Base-by-base conservation (phyloP, 2,888 invertebrate species). In the Lasiommata megera region DNA sequence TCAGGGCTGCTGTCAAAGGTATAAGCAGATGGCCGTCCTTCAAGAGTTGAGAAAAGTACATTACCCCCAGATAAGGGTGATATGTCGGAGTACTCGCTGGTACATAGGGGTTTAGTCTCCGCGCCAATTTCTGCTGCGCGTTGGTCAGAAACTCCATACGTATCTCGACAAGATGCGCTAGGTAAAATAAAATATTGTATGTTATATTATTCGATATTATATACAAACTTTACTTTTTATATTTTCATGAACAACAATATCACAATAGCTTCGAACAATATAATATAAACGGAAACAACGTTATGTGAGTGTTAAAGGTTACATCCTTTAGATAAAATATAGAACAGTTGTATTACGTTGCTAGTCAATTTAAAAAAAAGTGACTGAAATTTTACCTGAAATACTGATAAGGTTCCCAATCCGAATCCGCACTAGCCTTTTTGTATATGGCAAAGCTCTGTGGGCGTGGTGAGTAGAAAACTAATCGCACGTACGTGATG, bases 391-490 rank as follows among this genome's bases (percentile, higher is more conserved):
- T 5, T 65, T 81, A 94, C 93, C 95, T 96, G 90, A 97, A 98
- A 84, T 94, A 98, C 76, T 98, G 98, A 80, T 96, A 98, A 0
- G 97, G 96, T 61, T 95, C 93, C 97, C 97, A 98, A 16, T 93
- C 92, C 14, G 96, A 96, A 74, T 93, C 93, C 77, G 94, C 95
- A 60, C 92, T 92, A 41, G 93, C 93, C 69, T 97, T 94, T 82
- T 98, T 98, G 87, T 96, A 99, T 70, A 99, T 96, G 17, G 97
- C 96, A 88, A 99, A 99, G 80, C 98, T 98, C 80, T 99, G 99
- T 0, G 99, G 99, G 57, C 99, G 92, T 0, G 98, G 98, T 0
- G 98, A 98, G 76, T 97, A 96, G 91, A 98, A 99, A 74, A 97
- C 94, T 57, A 99, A 92, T 54, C 98, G 93, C 18, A 99, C 95